Conservation (phyloP, 2,888 invertebrate genomes). For the Morpho achilles region DNA sequence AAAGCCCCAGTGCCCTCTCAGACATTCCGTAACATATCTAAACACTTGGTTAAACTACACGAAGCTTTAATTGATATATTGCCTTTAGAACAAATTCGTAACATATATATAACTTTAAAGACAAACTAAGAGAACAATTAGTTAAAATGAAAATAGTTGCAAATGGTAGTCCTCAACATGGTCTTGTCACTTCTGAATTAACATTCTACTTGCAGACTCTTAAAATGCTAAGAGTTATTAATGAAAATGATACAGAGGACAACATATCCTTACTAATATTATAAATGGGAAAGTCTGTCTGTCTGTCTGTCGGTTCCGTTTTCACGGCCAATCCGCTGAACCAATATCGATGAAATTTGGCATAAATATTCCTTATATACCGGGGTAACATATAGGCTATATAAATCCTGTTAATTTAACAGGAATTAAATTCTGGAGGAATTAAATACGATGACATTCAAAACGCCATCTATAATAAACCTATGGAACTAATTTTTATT, state of each 20-base stretch:
- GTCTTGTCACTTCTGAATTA: conserved; percentile 94
- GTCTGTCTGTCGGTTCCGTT: too few species aligned
- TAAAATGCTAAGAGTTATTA: conserved; percentile 87
- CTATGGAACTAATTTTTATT: too few species aligned
- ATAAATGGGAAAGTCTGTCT: too few species aligned
- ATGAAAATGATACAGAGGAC: conserved; percentile 85
- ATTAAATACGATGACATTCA: too few species aligned
- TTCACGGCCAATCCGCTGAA: too few species aligned
- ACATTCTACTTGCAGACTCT: conserved; percentile 94
- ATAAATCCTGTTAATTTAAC: too few species aligned
- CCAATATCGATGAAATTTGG: too few species aligned
- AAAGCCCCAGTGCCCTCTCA: conserved; percentile 97
- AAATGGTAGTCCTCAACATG: conserved; percentile 98
- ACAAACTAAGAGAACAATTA: conserved; percentile 90
- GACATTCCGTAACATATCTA: conserved; percentile 91
- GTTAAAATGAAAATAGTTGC: conserved; percentile 92
- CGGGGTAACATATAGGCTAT: too few species aligned
- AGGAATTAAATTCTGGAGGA: too few species aligned
- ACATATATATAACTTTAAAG: conserved; percentile 91
- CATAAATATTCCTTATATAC: too few species aligned
- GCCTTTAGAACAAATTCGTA: conserved; percentile 87
- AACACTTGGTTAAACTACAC: conserved; percentile 93
- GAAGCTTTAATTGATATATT: conserved; percentile 93
- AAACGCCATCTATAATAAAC: too few species aligned
- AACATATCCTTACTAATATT: too few species aligned